Evolutionary conservation across 2,888 invertebrate species (phyloP).

Genomic region (Trypoxylon attenuatum): DNA sequence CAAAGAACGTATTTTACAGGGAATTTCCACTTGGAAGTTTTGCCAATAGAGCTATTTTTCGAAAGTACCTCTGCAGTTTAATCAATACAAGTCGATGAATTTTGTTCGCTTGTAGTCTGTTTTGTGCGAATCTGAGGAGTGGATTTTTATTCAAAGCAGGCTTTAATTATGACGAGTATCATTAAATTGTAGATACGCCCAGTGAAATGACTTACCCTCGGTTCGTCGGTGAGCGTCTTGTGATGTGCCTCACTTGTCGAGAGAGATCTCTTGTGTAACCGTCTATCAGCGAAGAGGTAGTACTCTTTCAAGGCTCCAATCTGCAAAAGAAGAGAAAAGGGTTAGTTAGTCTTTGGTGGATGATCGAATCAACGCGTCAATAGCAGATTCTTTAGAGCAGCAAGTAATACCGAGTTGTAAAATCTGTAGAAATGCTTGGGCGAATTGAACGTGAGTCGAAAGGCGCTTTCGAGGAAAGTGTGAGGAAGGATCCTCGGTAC

Average conservation of each 20-base stretch:
- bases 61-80: too few species aligned
- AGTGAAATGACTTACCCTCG: constrained; percentile 85
- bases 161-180: too few species aligned
- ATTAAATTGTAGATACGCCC: too few species aligned
- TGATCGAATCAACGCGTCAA: neutral
- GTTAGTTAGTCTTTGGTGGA: neutral
- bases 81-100: too few species aligned
- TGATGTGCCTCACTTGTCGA: constrained; percentile 87
- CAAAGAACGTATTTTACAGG: too few species aligned
- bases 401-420: neutral
- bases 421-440: neutral
- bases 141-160: too few species aligned
- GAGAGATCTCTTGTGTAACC: constrained; percentile 89
- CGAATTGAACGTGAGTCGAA: constrained; percentile 7
- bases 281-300: constrained; percentile 90
- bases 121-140: too few species aligned
- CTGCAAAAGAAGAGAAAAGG: constrained; percentile 79
- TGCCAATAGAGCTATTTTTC: too few species aligned
- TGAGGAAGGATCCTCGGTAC: constrained; percentile 1
- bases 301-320: constrained; percentile 91
- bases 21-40: too few species aligned
- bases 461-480: neutral
- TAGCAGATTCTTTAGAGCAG: neutral
- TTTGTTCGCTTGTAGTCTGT: too few species aligned
- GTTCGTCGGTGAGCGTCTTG: constrained; percentile 84